Evolutionary conservation across 2,797 vertebrate species (phyloP).

Genomic region (Eurystomus glaucurus): DNA sequence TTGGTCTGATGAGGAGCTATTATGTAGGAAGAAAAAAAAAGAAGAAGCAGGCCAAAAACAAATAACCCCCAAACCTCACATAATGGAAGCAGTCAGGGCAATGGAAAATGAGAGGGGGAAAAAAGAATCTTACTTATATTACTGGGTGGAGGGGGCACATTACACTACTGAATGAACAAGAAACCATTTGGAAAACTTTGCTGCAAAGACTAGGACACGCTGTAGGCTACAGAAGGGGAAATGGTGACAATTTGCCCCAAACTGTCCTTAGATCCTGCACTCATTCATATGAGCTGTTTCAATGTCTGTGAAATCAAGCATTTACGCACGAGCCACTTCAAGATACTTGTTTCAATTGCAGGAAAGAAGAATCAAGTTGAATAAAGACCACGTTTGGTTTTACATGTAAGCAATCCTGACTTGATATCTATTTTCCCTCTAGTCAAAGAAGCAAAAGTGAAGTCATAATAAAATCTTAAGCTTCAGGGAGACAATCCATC

Average conservation of each 20-base stretch:
- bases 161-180: not conserved
- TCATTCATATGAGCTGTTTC: not conserved
- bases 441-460: not conserved
- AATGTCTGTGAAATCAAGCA: not conserved
- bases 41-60: not conserved
- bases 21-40: accelerated
- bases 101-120: not conserved
- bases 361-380: not conserved
- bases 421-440: not conserved
- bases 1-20: not conserved
- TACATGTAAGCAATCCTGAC: not conserved
- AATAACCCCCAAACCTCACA: not conserved
- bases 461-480: not conserved
- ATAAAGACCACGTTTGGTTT: not conserved
- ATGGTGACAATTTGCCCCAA: not conserved
- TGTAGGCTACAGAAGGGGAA: not conserved
- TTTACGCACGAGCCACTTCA: not conserved
- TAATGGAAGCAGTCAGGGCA: not conserved
- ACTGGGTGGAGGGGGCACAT: not conserved
- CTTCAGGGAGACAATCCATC: not conserved
- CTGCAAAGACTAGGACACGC: not conserved
- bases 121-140: not conserved
- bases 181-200: not conserved
- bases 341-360: accelerated
- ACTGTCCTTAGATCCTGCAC: not conserved